Percentiles rank a stretch among this genome's conserved stretches.
These are phyloP conservation scores for Trachythela sp. DNA, from an alignment of 64 coral and sea anemone species.

Conservation along the genomic window DNA sequence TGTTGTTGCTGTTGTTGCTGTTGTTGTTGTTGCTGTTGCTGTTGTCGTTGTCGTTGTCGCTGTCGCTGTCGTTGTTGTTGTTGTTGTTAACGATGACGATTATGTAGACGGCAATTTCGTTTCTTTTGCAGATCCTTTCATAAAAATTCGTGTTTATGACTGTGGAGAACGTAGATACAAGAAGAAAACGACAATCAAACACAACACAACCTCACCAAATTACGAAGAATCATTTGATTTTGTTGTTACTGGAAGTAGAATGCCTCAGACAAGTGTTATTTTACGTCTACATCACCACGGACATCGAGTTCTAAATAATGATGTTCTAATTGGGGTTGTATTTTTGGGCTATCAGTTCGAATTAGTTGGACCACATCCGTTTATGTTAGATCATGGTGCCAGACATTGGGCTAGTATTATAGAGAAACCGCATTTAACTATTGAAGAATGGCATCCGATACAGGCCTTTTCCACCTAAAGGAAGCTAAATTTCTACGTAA, in stretches of 20 bases:
- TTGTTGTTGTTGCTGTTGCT: not conserved
- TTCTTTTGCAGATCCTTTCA: not conserved
- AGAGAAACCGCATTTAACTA: not conserved
- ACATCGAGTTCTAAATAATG: not conserved
- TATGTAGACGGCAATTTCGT: not conserved
- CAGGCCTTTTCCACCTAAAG: not conserved
- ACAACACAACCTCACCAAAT: not conserved
- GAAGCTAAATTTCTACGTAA: too few relatives aligned
- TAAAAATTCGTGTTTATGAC: not conserved
- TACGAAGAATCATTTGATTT: not conserved
- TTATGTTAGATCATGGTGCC: not conserved
- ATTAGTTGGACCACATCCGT: not conserved
- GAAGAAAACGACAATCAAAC: not conserved
- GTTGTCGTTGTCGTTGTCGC: not conserved
- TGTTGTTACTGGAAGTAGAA: not conserved
- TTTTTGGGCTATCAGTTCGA: not conserved
- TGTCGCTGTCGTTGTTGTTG: not conserved
- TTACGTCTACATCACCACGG: not conserved
- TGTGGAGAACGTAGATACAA: not conserved
- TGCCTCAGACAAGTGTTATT: not conserved
- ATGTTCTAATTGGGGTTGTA: not conserved
- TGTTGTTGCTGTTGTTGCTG: not conserved
- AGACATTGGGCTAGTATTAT: not conserved
- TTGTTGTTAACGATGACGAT: not conserved
- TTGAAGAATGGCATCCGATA: not conserved